Evolutionary conservation across 2,797 vertebrate species (phyloP).

Genomic region (Trachurus trachurus): DNA sequence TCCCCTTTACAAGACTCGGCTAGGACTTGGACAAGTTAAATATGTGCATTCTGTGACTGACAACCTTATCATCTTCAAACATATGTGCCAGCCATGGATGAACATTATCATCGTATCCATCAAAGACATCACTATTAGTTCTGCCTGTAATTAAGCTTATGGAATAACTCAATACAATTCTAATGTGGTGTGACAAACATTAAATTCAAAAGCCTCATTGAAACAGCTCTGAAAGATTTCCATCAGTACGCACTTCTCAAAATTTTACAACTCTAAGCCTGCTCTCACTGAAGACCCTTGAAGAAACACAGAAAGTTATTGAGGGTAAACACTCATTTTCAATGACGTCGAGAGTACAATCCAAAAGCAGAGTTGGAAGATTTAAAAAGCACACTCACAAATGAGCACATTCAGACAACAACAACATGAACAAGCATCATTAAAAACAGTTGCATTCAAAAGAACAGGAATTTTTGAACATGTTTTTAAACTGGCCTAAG

Average conservation of each 20-base stretch:
- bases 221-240: neutral
- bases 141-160: neutral
- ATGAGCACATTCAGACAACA: too few species aligned
- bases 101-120: constrained; percentile 14
- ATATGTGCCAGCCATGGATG: neutral
- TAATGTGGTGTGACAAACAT: neutral
- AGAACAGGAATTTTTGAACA: neutral
- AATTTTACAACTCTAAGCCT: neutral
- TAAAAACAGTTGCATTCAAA: neutral
- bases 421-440: too few species aligned
- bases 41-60: constrained; percentile 1
- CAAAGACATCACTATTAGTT: neutral
- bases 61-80: constrained; percentile 2
- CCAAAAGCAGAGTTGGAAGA: too few species aligned
- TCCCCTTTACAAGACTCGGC: neutral
- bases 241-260: neutral
- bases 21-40: neutral
- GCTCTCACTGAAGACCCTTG: neutral
- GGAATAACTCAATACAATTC: neutral
- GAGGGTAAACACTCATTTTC: too few species aligned
- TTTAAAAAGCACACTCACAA: too few species aligned
- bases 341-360: too few species aligned
- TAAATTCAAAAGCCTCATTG: neutral
- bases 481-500: too few species aligned
- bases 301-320: neutral